phyloP scores from a whole-genome alignment of 1,140 invertebrate species.

The Cataglyphis hispanica region DNA sequence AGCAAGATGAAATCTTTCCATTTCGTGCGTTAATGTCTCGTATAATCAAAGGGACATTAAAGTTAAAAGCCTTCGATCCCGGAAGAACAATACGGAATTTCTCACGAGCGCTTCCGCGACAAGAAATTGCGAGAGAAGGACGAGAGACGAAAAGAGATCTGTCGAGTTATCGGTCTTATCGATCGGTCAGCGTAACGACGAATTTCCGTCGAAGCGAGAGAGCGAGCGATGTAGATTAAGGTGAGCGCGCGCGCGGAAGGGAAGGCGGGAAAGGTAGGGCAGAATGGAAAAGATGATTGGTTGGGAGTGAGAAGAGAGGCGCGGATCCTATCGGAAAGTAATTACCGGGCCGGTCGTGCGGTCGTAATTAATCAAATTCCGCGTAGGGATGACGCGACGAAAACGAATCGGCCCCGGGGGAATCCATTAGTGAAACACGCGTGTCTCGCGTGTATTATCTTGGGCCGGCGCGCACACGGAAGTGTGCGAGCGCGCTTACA shows the following conservation, averaged over 20 bases:
- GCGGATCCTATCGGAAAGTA: conserved; percentile 83
- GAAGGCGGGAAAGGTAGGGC: not conserved
- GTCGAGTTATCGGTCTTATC: conserved; percentile 66
- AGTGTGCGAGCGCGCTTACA: not conserved
- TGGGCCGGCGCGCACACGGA: conserved; percentile 36
- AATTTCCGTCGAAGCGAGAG: conserved; percentile 71
- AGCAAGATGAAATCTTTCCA: not conserved
- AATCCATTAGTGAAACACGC: conserved; percentile 82
- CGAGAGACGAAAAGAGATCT: conserved; percentile 42
- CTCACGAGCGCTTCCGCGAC: not conserved
- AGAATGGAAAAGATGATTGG: conserved; percentile 63
- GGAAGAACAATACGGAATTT: conserved; percentile 17
- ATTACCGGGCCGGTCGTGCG: conserved; percentile 78
- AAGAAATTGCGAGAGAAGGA: not conserved
- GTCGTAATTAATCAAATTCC: conserved; percentile 84
- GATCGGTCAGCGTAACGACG: conserved; percentile 67
- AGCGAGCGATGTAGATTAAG: conserved; percentile 52
- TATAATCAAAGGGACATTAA: conserved; percentile 8
- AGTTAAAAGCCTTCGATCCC: conserved; percentile 2
- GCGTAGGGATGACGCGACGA: conserved; percentile 83
- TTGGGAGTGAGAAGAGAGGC: conserved; percentile 65
- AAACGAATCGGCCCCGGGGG: conserved; percentile 80
- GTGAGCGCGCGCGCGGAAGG: conserved; percentile 12
- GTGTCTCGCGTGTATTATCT: conserved; percentile 78
- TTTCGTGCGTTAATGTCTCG: conserved; percentile 5